Evolutionary conservation across 2,113 vertebrate genomes (phyloP).

Genomic region (Scartelaos histophorus): DNA sequence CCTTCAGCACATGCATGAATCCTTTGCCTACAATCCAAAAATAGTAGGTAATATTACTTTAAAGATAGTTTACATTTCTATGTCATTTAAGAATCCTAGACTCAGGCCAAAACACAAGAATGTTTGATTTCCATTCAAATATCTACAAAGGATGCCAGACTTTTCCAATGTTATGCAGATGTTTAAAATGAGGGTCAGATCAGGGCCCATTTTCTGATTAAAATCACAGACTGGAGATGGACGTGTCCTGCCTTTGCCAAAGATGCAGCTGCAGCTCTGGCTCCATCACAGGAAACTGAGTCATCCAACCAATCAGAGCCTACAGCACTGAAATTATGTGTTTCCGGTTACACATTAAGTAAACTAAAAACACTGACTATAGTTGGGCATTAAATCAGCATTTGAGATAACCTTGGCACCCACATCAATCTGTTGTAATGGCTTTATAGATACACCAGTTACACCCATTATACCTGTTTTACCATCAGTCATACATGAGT

Average conservation of each 20-base stretch:
- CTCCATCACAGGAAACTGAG: conserved; percentile 3
- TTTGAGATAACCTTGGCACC: neutral
- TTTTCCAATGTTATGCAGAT: too few species aligned
- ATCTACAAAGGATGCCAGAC: neutral
- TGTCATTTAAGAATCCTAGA: neutral
- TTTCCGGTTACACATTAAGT: neutral
- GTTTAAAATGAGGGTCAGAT: neutral
- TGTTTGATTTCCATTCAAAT: neutral
- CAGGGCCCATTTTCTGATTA: neutral
- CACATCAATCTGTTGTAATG: too few species aligned
- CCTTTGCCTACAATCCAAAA: too few species aligned
- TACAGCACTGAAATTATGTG: neutral
- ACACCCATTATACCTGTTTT: too few species aligned
- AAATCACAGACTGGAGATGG: neutral
- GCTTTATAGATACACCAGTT: too few species aligned
- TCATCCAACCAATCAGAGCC: neutral
- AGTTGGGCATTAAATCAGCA: neutral
- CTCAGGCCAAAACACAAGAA: neutral
- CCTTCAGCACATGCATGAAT: too few species aligned
- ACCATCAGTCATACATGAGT: too few species aligned
- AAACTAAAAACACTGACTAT: neutral
- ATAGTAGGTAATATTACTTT: too few species aligned
- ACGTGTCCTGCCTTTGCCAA: conserved; percentile 1
- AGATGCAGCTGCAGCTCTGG: conserved; percentile 1
- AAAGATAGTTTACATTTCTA: neutral